Evolutionary conservation across 2,888 invertebrate genomes (phyloP).

Genomic region (Rhingia campestris): DNA sequence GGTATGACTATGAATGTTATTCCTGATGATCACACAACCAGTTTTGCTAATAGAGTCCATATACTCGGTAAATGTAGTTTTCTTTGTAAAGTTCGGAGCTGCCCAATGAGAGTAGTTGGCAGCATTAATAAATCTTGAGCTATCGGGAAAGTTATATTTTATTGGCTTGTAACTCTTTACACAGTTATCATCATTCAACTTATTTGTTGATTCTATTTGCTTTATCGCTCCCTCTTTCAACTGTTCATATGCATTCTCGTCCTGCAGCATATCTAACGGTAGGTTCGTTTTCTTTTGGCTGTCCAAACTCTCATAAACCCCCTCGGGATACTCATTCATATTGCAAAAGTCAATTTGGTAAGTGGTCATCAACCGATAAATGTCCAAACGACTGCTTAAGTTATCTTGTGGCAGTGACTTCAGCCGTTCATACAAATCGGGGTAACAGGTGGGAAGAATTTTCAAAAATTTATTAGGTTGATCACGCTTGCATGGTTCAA

Average conservation of each 20-base stretch:
- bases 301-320: slow-evolving; percentile 78
- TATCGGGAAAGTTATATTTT: slow-evolving; percentile 78
- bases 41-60: slow-evolving; percentile 81
- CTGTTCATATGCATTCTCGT: slow-evolving; percentile 77
- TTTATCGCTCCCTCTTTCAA: slow-evolving; percentile 78
- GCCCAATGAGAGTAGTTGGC: slow-evolving; percentile 80
- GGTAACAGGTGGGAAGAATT: slow-evolving; percentile 83
- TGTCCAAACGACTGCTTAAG: slow-evolving; percentile 83
- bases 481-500: slow-evolving; percentile 77
- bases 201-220: slow-evolving; percentile 76
- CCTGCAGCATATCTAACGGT: slow-evolving; percentile 75
- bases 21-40: slow-evolving; percentile 80
- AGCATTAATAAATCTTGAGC: slow-evolving; percentile 77
- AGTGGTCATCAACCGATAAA: slow-evolving; percentile 84
- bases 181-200: slow-evolving; percentile 76
- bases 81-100: slow-evolving; percentile 74
- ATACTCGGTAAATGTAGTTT: slow-evolving; percentile 79
- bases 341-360: slow-evolving; percentile 85
- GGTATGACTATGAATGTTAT: slow-evolving; percentile 80
- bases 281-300: slow-evolving; percentile 76
- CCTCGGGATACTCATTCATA: slow-evolving; percentile 80
- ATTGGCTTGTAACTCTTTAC: slow-evolving; percentile 78
- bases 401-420: slow-evolving; percentile 84
- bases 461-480: slow-evolving; percentile 81
- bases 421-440: slow-evolving; percentile 84